Percentiles rank a stretch among this genome's conserved stretches.
These are phyloP conservation scores for Leptoclinus maculatus DNA, from an alignment of 2,797 vertebrate genomes.

Conservation along the genomic window DNA sequence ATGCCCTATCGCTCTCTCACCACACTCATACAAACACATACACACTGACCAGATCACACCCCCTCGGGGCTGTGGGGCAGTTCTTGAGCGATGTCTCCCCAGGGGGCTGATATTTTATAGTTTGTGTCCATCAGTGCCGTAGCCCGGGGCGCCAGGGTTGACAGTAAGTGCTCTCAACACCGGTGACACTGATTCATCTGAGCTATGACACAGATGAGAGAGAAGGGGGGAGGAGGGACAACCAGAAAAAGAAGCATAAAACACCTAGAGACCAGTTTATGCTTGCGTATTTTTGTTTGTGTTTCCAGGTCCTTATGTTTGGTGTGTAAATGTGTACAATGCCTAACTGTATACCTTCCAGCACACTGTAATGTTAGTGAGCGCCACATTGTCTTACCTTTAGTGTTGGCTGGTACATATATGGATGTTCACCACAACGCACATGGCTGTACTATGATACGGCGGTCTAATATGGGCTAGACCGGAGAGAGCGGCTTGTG, in stretches of 20 bases:
- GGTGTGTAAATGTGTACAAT: conserved; percentile 20
- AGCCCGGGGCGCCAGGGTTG: conserved; percentile 87
- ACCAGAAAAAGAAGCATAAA: conserved; percentile 46
- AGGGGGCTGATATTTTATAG: conserved; percentile 90
- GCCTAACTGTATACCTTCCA: conserved; percentile 3
- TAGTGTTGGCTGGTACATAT: conserved; percentile 1
- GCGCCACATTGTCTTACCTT: conserved; percentile 17
- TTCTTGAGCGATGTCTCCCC: conserved; percentile 87
- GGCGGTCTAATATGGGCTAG: conserved; percentile 44
- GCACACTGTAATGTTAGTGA: conserved; percentile 5
- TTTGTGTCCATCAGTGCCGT: conserved; percentile 89
- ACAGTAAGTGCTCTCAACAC: conserved; percentile 91
- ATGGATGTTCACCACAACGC: conserved; percentile 30
- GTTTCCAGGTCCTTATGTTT: background rate
- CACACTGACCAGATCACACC: conserved; percentile 75
- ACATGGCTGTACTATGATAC: conserved; percentile 45
- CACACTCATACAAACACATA: conserved; percentile 60
- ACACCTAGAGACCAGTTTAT: conserved; percentile 44
- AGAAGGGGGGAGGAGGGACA: conserved; percentile 50
- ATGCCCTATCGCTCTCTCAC: conserved; percentile 50
- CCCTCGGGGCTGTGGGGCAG: conserved; percentile 81
- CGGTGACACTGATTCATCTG: conserved; percentile 89
- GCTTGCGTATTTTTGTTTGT: conserved; percentile 24
- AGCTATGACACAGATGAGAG: conserved; percentile 85
- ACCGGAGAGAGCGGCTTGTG: conserved; percentile 70